Evolutionary conservation across 2,888 invertebrate genomes (phyloP), one percentile per base, ranked within the genome.

Genomic region (Catocala sponsa): DNA sequence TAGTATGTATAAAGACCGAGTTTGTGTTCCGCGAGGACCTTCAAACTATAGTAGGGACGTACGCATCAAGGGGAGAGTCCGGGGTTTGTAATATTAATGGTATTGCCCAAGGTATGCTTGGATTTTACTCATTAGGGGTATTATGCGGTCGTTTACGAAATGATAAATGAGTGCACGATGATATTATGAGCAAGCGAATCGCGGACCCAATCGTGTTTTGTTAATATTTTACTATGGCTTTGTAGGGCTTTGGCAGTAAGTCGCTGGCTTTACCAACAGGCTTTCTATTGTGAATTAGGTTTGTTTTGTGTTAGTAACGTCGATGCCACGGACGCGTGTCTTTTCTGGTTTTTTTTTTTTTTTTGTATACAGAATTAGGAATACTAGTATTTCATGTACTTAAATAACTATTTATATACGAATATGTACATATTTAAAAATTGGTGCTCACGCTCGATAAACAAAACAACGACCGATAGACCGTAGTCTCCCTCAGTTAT

Each of bases 51-150:
- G 56, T 62, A 73, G 51, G 58, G 61, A 52, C 75, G 76, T 80
- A 82, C 79, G 76, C 80, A 79, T 75, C 78, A 82, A 84, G 83
- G 85, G 87, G 86, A 81, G 79, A 78, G 80, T 76, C 81, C 78
- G 82, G 87, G 85, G 86, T 74, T 86, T 85, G 88, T 86, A 87
- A 90, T 91, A 92, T 92, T 92, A 91, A 93, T 91, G 91, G 88
- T 86, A 90, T 87, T 85, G 86, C 89, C 88, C 83, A 89, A 92
- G 90, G 91, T 91, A 92, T 91, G 92, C 90, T 85, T 87, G 92
- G 92, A 93, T 94, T 92, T 90, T 91, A 91, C 92, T 92, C 92
- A 94, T 94, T 94, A 92, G 88, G 88, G 91, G 89, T 90, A 90
- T 92, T 91, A 92, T 88, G 87, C 85, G 89, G 87, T 87, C 88